Evolutionary conservation across 1,140 invertebrate genomes (phyloP), one percentile per base, ranked within the genome.

Genomic region (Probaryconus sp.): DNA sequence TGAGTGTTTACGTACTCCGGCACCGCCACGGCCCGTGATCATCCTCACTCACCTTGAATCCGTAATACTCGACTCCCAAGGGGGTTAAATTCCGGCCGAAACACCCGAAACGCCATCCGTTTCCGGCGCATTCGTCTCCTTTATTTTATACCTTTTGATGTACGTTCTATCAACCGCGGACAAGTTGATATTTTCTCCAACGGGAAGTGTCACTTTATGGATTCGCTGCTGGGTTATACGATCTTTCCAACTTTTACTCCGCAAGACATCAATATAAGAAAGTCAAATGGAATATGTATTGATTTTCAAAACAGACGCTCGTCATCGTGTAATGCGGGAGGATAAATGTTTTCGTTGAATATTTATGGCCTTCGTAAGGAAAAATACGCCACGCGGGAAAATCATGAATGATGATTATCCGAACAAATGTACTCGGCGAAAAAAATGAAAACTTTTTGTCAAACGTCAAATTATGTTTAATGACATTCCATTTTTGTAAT

Each of bases 1-100:
- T 40, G 58, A 48, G 40, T 56, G 58, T 60, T 67, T 80, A 79
- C 77, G 67, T 63, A 50, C 61, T 65, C 69, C 56, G 71, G 75
- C 50, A 33, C 69, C 56, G 71, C 72, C 50, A 33, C 42, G 51
- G 28, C 6, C 55, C 45, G 26, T 72, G 58, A 81, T 76, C 79
- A 77, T 69, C 58, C 58, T 75, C 78, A 81, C 79, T 82, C 81
- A 81, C 82, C 81, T 83, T 82, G 82, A 83, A 83, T 82, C 80
- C 79, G 55, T 83, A 82, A 82, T 81, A 81, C 76, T n/a, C n/a
- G n/a, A n/a, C n/a, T 83, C 82, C 82, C 81, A 65, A 68, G 70
- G 55, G 70, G 56, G 35, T 60, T 33, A 56, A 63, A 63, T 51
- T 60, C 56, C 79, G 78, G 71, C 74, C 40, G 26, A 65, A 38